phyloP scores from a whole-genome alignment of 2,113 vertebrate genomes.

The Phylloscopus trochiloides region DNA sequence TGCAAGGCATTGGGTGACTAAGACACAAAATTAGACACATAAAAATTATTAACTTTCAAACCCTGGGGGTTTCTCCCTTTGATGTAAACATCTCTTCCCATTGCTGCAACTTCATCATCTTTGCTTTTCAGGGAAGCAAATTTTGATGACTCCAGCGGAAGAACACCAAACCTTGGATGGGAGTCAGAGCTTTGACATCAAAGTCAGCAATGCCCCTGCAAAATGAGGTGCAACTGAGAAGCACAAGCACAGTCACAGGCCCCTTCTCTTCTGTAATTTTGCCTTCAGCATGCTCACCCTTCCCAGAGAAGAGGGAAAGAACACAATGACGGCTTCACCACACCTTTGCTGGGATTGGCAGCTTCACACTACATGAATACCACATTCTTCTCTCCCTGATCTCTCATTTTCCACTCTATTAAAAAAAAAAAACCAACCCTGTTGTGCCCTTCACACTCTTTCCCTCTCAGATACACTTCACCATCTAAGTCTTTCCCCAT shows the following conservation, averaged over 20 bases:
- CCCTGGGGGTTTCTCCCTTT: neutral
- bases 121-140: neutral
- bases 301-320: neutral
- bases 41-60: neutral
- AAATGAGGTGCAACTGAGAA: neutral
- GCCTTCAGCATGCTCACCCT: neutral
- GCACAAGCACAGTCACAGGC: neutral
- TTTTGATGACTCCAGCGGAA: neutral
- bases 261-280: neutral
- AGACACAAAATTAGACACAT: neutral
- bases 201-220: neutral
- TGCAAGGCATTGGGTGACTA: neutral
- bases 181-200: neutral
- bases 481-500: neutral
- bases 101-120: neutral
- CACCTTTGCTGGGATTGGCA: neutral
- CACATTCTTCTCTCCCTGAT: neutral
- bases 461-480: neutral
- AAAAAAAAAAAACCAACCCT: neutral
- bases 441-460: neutral
- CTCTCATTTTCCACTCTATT: neutral
- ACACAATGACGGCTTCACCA: neutral
- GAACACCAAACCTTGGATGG: neutral
- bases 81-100: neutral
- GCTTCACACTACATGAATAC: neutral